A percentile compares a stretch with the other conserved stretches of the same genome.
Conservation (phyloP, 2,797 vertebrate genomes). For the Sebastes wilsoni region DNA sequence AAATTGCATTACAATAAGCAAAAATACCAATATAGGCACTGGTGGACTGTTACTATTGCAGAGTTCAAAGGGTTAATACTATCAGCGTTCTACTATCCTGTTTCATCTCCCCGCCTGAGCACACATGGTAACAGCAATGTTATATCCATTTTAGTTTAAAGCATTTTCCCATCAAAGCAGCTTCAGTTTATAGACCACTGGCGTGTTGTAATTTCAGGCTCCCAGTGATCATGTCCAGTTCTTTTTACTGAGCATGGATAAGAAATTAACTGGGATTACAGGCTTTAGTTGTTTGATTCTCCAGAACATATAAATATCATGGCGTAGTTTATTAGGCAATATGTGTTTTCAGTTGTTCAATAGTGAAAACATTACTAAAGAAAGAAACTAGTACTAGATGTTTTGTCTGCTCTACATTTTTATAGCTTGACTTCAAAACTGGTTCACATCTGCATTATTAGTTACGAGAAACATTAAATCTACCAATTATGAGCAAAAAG, state of each 20-base stretch:
- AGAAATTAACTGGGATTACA: slow-evolving; percentile 18
- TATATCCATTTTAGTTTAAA: slow-evolving; percentile 13
- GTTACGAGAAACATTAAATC: neutral
- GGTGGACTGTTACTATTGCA: neutral
- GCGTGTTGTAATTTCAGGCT: slow-evolving; percentile 19
- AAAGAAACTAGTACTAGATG: neutral
- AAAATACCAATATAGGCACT: neutral
- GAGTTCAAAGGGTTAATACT: neutral
- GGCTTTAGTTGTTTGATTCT: slow-evolving; percentile 22
- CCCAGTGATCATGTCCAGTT: neutral
- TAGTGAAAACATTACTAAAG: neutral
- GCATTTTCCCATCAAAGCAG: slow-evolving; percentile 22
- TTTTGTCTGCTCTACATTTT: neutral
- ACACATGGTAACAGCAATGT: slow-evolving; percentile 4
- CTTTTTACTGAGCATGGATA: slow-evolving; percentile 10
- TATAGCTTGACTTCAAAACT: neutral
- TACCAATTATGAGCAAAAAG: neutral
- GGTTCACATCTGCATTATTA: neutral
- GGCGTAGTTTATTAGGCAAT: neutral
- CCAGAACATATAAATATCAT: slow-evolving; percentile 5
- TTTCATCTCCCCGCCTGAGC: slow-evolving; percentile 1
- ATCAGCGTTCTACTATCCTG: neutral
- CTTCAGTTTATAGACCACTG: slow-evolving; percentile 31
- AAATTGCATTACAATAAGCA: neutral
- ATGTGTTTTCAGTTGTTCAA: slow-evolving; percentile 2